These are phyloP conservation scores for Epinotia nisella DNA, from an alignment of 2,888 invertebrate species.

Conservation along the genomic window DNA sequence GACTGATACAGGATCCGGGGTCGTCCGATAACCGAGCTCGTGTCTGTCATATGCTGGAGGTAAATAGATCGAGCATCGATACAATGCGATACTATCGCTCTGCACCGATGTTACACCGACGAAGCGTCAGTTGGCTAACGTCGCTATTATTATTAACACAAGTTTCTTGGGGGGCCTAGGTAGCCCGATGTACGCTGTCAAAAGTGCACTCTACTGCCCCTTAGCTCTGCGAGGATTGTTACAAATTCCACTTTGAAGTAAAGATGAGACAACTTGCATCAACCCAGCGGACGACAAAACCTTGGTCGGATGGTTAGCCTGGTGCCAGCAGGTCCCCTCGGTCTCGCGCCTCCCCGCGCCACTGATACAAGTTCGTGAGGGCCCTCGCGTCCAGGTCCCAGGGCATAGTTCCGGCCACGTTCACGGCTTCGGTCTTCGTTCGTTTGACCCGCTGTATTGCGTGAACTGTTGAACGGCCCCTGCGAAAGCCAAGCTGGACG, in stretches of 20 bases:
- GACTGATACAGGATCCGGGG: constrained; percentile 20
- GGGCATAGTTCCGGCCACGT: neutral
- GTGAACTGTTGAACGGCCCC: constrained; percentile 4
- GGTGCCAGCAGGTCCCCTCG: no score
- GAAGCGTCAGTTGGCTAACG: no score
- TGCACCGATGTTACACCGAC: no score
- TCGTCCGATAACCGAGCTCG: constrained; percentile 11
- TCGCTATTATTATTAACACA: no score
- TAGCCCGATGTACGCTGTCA: no score
- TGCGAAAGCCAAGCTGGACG: constrained; percentile 29
- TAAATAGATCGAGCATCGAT: constrained; percentile 24
- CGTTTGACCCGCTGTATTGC: neutral
- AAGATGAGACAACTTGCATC: no score
- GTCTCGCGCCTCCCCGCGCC: neutral
- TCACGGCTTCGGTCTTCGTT: neutral
- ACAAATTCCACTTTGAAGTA: no score
- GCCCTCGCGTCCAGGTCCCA: neutral
- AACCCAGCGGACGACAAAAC: no score
- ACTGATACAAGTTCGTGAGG: neutral
- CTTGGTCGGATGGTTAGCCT: no score
- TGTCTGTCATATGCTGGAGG: constrained; percentile 3
- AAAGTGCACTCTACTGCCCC: no score
- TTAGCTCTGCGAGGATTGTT: no score
- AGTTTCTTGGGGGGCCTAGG: no score
- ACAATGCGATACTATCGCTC: neutral